Base-by-base conservation (phyloP, 1,140 invertebrate genomes). In the Hyles vespertilio region DNA sequence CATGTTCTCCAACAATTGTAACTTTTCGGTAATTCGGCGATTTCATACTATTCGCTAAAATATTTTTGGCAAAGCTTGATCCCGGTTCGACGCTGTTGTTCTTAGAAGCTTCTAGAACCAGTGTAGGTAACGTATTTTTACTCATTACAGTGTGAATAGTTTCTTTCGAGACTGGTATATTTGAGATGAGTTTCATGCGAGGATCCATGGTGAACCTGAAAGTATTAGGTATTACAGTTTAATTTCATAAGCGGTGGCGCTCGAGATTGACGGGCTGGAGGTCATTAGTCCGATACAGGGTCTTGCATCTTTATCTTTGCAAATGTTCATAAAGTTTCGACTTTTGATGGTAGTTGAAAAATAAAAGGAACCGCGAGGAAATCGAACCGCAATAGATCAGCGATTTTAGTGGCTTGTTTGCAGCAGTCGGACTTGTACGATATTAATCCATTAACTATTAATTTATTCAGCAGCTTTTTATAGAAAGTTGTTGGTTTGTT, bases 141-240 rank as follows among this genome's bases (percentile, higher is more conserved):
- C 58, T 69, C 6, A 75, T 48, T 0, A 55, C 56, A 0, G 40
- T 61, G 32, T 49, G 45, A 1, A 72, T 6, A 50, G 32, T 58
- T 54, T 68, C 61, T 62, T 70, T 69, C 32, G 74, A 61, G 5
- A 75, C 7, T 9, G 68, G 56, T 8, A 69, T 3, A 2, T 34
- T 5, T 6, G 49, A 34, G 7, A 78, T 56, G 59, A 65, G 67
- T 46, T 70, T 76, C 54, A 69, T 69, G 32, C 63, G 67, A 3
- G 69, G 63, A 11, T 72, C 73, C 73, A 70, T 76, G 5, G 77
- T 72, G 22, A 76, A 67, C 44, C 77, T 80, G 56, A n/a, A 56
- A 62, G 2, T 22, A 22, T 22, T 34, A n/a, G n/a, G n/a, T n/a
- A 48, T 40, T 22, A 44, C 54, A 51, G 32, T 11, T 11, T n/a